phyloP scores from a whole-genome alignment of 2,113 vertebrate species.

The Camelus dromedarius region DNA sequence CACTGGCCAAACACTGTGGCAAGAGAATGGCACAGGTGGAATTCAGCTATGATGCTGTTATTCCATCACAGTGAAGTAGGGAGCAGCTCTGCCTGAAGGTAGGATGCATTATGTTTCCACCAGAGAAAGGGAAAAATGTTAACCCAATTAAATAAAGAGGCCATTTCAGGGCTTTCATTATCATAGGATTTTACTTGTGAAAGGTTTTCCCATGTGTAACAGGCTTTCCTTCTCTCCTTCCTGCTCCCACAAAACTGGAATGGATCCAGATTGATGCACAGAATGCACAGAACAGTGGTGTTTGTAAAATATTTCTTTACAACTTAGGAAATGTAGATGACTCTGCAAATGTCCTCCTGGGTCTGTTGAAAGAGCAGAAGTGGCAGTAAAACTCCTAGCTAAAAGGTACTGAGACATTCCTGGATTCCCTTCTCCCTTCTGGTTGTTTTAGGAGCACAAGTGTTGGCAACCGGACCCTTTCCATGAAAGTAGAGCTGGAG shows the following conservation, averaged over 20 bases:
- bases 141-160: neutral
- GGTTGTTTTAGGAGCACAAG: neutral
- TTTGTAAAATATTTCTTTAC: neutral
- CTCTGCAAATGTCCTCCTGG: neutral
- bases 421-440: neutral
- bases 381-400: neutral
- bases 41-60: slow-evolving; percentile 35
- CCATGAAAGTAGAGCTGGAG: neutral
- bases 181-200: neutral
- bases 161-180: neutral
- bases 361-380: slow-evolving; percentile 13
- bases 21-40: slow-evolving; percentile 61
- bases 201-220: neutral
- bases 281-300: neutral
- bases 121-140: slow-evolving; percentile 27
- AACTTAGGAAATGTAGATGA: neutral
- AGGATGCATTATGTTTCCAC: slow-evolving; percentile 43
- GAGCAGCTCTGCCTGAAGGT: neutral
- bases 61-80: neutral
- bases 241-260: neutral
- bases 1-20: slow-evolving; percentile 60
- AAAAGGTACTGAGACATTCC: neutral
- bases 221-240: neutral
- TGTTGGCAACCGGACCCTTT: neutral
- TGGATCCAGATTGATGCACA: neutral